Evolutionary conservation across 2,113 vertebrate genomes (phyloP).

Genomic region (cattle (Bos taurus)): ARS-UCD2.0 NC_037337.1:89197001-89197500

Average conservation of each 20-base stretch:
- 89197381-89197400: too few species aligned
- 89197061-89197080: background rate
- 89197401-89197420: background rate
- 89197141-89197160: background rate
- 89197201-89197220: background rate
- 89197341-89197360: accelerated
- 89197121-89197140: conserved; percentile 7
- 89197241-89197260: too few species aligned
- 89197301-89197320: too few species aligned
- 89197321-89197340: too few species aligned
- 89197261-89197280: too few species aligned
- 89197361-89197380: too few species aligned
- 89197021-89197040: background rate
- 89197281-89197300: too few species aligned
- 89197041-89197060: background rate
- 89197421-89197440: background rate
- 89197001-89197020: background rate
- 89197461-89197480: background rate
- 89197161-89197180: background rate
- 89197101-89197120: background rate
- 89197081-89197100: background rate
- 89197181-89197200: background rate
- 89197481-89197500: background rate
- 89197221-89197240: too few species aligned
- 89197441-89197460: background rate